Percentiles rank a stretch among this genome's conserved stretches.
Evolutionary conservation across 2,888 invertebrate species (phyloP).

Genomic region (Mantis religiosa): DNA sequence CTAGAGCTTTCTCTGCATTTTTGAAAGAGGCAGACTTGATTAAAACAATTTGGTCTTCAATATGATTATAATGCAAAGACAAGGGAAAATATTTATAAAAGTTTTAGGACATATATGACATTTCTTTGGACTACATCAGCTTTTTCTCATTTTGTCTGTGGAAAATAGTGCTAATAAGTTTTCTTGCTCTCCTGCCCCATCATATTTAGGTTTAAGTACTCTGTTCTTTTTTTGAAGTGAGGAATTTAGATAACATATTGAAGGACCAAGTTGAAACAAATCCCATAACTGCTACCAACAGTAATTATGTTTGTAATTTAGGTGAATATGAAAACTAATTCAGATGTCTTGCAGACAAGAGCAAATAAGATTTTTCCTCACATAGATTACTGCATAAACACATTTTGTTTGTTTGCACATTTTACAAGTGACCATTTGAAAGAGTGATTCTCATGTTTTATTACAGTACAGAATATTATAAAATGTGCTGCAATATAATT

Average conservation of each 20-base stretch:
- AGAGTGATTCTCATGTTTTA: background rate
- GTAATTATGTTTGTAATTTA: background rate
- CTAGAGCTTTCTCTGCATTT: background rate
- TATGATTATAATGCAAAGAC: background rate
- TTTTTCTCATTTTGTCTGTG: too few relatives aligned
- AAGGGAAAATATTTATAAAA: background rate
- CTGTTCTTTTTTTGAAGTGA: too few relatives aligned
- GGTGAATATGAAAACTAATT: background rate
- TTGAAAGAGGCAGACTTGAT: background rate
- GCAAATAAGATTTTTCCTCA: too few relatives aligned
- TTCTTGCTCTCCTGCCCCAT: too few relatives aligned
- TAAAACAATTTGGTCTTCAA: background rate
- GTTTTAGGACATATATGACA: too few relatives aligned
- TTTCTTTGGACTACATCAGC: too few relatives aligned
- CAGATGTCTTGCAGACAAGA: background rate
- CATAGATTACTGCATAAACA: background rate
- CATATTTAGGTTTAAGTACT: too few relatives aligned
- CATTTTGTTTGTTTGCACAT: background rate
- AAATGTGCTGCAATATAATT: background rate
- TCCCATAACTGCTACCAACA: background rate
- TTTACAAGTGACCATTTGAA: background rate
- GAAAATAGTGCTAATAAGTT: too few relatives aligned
- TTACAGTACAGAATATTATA: background rate
- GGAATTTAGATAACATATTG: background rate
- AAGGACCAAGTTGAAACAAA: background rate